phyloP scores from a whole-genome alignment of 2,797 vertebrate species.

The Gambelia wislizenii region DNA sequence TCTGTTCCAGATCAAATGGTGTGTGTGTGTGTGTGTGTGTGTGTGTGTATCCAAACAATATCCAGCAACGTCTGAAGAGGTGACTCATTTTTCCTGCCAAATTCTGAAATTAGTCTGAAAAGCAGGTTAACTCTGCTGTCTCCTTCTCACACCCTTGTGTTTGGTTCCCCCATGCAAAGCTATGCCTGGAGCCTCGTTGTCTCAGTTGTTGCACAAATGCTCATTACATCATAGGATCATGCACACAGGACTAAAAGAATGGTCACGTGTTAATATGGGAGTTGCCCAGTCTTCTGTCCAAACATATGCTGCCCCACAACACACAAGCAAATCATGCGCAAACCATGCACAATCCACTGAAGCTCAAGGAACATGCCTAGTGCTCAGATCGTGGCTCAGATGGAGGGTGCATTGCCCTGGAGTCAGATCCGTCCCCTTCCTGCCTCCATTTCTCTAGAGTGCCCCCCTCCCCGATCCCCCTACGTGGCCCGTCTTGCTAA shows the following conservation, averaged over 20 bases:
- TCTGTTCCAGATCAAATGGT: too few species aligned
- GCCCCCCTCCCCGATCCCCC: too few species aligned
- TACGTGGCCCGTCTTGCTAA: rapidly evolving
- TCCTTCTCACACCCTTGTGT: too few species aligned
- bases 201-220: too few species aligned
- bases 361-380: neutral
- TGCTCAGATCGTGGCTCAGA: neutral
- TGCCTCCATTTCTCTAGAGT: neutral
- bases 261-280: neutral
- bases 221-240: too few species aligned
- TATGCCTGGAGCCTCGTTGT: too few species aligned
- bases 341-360: neutral
- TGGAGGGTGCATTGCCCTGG: too few species aligned
- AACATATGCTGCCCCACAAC: neutral
- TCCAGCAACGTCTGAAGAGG: neutral
- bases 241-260: neutral
- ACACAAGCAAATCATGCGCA: too few species aligned
- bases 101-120: neutral
- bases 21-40: too few species aligned
- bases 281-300: neutral
- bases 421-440: rapidly evolving
- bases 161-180: too few species aligned
- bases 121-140: neutral
- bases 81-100: neutral
- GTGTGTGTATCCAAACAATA: too few species aligned